phyloP scores from a whole-genome alignment of 2,113 vertebrate species.

The Platycercus adscitus region DNA sequence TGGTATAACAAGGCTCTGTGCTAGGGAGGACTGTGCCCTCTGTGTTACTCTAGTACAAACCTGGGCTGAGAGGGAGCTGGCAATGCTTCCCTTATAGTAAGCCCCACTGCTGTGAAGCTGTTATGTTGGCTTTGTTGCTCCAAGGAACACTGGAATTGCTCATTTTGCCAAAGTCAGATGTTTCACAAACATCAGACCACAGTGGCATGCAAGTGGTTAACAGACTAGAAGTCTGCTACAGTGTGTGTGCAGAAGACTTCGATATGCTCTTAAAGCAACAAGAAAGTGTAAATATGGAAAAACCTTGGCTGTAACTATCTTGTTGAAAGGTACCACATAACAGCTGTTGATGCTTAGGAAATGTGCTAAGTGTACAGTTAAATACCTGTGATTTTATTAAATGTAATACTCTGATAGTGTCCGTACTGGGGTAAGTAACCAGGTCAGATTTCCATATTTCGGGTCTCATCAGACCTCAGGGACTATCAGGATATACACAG shows the following conservation, averaged over 20 bases:
- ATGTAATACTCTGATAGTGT: not conserved
- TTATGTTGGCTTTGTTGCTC: accelerated
- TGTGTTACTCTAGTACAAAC: accelerated
- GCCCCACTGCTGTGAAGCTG: not conserved
- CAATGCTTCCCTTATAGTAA: accelerated
- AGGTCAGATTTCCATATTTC: not conserved
- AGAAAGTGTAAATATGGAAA: not conserved
- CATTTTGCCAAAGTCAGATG: not conserved
- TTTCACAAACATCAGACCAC: too few species aligned
- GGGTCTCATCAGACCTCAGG: too few species aligned
- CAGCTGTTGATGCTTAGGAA: not conserved
- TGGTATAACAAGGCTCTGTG: not conserved
- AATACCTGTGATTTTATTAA: not conserved
- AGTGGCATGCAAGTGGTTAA: not conserved
- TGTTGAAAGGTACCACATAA: not conserved
- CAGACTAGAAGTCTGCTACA: not conserved
- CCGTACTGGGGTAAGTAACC: accelerated
- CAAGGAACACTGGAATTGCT: not conserved
- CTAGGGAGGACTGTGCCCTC: not conserved
- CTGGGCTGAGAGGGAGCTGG: not conserved
- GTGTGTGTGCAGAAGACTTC: accelerated
- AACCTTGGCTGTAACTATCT: not conserved
- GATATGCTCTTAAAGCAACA: not conserved
- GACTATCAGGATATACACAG: too few species aligned
- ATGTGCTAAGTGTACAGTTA: not conserved